These are phyloP conservation scores for Blera fallax DNA, from an alignment of 2,888 invertebrate genomes.

Conservation along the genomic window DNA sequence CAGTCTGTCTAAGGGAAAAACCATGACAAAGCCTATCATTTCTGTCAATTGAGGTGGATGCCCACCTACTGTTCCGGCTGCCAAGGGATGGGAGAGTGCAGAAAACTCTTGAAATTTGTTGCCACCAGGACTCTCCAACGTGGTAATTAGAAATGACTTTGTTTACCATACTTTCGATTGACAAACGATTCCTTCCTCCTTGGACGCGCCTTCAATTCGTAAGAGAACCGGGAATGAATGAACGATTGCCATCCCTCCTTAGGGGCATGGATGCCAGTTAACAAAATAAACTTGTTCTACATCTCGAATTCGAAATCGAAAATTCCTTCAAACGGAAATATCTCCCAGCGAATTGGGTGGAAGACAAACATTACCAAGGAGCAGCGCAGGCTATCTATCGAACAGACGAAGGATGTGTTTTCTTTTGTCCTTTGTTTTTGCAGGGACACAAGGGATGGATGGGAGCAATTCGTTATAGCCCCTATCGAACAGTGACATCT, in stretches of 20 bases:
- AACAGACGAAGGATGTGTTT: not conserved
- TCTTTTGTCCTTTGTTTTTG: not conserved
- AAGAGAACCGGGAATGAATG: too few species aligned
- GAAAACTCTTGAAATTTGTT: too few species aligned
- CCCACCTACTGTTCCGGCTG: too few species aligned
- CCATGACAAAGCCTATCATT: not conserved
- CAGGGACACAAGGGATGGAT: not conserved
- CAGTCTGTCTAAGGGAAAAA: not conserved
- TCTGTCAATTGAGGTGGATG: not conserved
- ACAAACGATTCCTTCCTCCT: too few species aligned
- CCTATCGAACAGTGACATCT: not conserved
- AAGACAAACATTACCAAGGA: not conserved
- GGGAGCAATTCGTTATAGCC: not conserved
- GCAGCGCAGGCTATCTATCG: too few species aligned
- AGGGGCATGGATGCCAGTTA: not conserved
- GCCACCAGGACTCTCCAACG: too few species aligned
- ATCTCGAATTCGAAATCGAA: not conserved
- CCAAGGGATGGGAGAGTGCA: too few species aligned
- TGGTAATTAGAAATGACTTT: too few species aligned
- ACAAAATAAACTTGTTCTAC: not conserved
- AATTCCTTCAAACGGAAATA: not conserved
- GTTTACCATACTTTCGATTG: too few species aligned
- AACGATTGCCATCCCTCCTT: too few species aligned
- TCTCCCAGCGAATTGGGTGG: not conserved
- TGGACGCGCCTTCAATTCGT: too few species aligned